These are phyloP conservation scores for Dorcus parallelipipedus DNA, from an alignment of 2,888 invertebrate genomes.

Conservation along the genomic window DNA sequence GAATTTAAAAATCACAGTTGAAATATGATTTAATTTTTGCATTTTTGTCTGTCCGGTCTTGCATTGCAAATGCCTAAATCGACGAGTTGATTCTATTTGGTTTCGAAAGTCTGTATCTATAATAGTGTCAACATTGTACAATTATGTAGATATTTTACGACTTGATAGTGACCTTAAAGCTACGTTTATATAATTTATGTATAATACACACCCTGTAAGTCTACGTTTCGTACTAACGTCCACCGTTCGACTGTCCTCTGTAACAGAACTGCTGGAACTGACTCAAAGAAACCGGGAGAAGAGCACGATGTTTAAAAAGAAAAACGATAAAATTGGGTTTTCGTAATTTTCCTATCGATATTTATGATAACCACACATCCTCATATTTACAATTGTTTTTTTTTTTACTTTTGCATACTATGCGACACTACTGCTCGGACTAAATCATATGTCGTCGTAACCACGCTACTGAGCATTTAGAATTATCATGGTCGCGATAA, in stretches of 20 bases:
- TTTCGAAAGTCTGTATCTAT: too few species aligned
- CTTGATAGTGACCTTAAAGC: neutral
- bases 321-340: slow-evolving; percentile 1
- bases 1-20: too few species aligned
- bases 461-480: slow-evolving; percentile 49
- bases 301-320: too few species aligned
- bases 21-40: too few species aligned
- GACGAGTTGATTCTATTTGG: too few species aligned
- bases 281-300: neutral
- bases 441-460: slow-evolving; percentile 36
- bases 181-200: neutral
- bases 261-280: neutral
- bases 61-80: too few species aligned
- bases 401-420: slow-evolving; percentile 39
- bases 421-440: slow-evolving; percentile 31
- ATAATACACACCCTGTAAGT: slow-evolving; percentile 11
- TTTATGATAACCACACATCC: slow-evolving; percentile 18
- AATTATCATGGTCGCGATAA: slow-evolving; percentile 37
- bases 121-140: too few species aligned
- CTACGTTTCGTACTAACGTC: slow-evolving; percentile 4
- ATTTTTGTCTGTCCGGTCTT: too few species aligned
- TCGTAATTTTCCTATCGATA: slow-evolving; percentile 11
- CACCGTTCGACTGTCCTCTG: slow-evolving; percentile 13
- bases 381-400: slow-evolving; percentile 39
- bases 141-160: too few species aligned